phyloP scores from a whole-genome alignment of 2,888 invertebrate genomes.

The Hipparchia sbordonii region DNA sequence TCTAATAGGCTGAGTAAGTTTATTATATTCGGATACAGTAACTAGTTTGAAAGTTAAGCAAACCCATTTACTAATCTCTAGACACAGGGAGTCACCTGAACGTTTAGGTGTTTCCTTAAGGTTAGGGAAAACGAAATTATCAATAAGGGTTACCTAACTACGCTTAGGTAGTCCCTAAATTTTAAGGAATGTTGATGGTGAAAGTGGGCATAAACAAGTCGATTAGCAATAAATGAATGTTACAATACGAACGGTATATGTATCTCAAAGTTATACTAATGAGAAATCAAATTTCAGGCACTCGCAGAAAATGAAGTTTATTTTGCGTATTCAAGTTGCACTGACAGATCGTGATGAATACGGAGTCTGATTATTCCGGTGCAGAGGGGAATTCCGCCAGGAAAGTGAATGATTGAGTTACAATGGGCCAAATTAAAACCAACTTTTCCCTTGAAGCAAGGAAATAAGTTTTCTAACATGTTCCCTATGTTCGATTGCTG shows the following conservation, averaged over 20 bases:
- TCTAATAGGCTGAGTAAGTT: too few species aligned
- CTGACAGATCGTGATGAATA: conserved; percentile 17
- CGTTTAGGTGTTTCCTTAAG: too few species aligned
- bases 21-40: too few species aligned
- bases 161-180: too few species aligned
- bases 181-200: too few species aligned
- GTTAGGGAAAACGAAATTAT: too few species aligned
- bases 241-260: neutral
- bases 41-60: too few species aligned
- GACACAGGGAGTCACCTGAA: too few species aligned
- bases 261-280: neutral
- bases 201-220: neutral
- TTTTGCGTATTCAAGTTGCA: conserved; percentile 8
- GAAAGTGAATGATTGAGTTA: conserved; percentile 17
- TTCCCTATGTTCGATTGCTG: neutral
- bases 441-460: neutral
- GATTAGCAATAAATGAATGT: neutral
- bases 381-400: conserved; percentile 6
- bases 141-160: too few species aligned
- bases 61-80: too few species aligned
- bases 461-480: neutral
- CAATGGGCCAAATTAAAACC: conserved; percentile 16
- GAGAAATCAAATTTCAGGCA: neutral
- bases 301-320: conserved; percentile 7
- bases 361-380: conserved; percentile 13